Conservation (phyloP, 2,113 vertebrate genomes). For the Geococcyx californianus region DNA sequence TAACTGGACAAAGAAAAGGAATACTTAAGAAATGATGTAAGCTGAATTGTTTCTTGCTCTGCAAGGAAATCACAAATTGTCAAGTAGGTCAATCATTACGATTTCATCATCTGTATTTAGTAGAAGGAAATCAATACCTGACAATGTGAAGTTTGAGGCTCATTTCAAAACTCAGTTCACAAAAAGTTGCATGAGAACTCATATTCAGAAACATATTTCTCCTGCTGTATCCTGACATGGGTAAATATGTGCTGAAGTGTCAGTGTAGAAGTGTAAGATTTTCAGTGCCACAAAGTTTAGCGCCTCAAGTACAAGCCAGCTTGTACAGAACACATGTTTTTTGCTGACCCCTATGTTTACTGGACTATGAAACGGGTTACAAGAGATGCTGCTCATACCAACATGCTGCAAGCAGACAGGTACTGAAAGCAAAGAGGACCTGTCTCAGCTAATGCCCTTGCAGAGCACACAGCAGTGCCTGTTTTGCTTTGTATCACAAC, state of each 20-base stretch:
- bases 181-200: background rate
- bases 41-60: background rate
- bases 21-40: background rate
- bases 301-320: background rate
- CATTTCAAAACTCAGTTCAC: background rate
- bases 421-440: background rate
- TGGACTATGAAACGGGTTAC: background rate
- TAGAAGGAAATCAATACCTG: background rate
- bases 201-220: background rate
- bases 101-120: background rate
- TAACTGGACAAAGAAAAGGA: background rate
- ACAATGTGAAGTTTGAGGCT: background rate
- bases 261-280: background rate
- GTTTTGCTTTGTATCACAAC: background rate
- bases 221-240: background rate
- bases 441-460: background rate
- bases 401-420: background rate
- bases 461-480: background rate
- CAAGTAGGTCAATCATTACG: background rate
- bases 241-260: background rate
- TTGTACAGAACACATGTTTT: background rate
- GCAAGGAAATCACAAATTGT: background rate
- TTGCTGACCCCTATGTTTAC: background rate
- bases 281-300: background rate
- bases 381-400: background rate